Evolutionary conservation across 1,140 invertebrate species (phyloP).

Genomic region (Manduca sexta): DNA sequence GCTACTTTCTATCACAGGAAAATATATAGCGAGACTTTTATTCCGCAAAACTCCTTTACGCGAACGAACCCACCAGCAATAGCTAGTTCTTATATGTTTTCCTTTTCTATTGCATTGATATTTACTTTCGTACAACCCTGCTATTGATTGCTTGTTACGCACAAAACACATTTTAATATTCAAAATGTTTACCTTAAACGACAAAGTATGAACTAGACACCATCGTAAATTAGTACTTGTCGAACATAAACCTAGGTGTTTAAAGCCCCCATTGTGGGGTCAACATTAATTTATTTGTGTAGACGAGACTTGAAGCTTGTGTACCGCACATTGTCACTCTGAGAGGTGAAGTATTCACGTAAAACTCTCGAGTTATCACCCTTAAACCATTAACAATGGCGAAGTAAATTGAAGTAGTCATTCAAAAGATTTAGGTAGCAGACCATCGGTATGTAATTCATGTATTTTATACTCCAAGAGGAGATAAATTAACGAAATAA

Average conservation of each 20-base stretch:
- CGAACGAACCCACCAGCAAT: too few relatives aligned
- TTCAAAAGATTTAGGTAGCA: not conserved
- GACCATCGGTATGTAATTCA: not conserved
- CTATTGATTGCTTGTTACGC: not conserved
- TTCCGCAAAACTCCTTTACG: too few relatives aligned
- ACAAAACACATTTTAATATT: not conserved
- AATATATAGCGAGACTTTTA: too few relatives aligned
- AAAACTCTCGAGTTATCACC: not conserved
- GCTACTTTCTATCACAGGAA: too few relatives aligned
- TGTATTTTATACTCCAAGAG: too few relatives aligned
- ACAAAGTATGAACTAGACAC: slow-evolving; percentile 9
- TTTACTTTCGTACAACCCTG: not conserved
- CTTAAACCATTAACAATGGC: not conserved
- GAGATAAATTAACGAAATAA: too few relatives aligned
- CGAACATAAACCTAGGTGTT: slow-evolving; percentile 52
- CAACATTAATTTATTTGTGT: slow-evolving; percentile 47
- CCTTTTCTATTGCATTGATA: too few relatives aligned
- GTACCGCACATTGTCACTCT: slow-evolving; percentile 7
- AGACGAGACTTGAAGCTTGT: not conserved
- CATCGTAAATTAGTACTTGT: slow-evolving; percentile 39
- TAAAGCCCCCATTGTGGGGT: slow-evolving; percentile 38
- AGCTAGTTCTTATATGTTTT: too few relatives aligned
- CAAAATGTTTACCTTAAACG: not conserved
- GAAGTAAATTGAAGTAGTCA: slow-evolving; percentile 2
- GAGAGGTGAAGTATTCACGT: not conserved